These are phyloP conservation scores for Neodiprion pinetum DNA, from an alignment of 1,140 invertebrate genomes.

Conservation along the genomic window DNA sequence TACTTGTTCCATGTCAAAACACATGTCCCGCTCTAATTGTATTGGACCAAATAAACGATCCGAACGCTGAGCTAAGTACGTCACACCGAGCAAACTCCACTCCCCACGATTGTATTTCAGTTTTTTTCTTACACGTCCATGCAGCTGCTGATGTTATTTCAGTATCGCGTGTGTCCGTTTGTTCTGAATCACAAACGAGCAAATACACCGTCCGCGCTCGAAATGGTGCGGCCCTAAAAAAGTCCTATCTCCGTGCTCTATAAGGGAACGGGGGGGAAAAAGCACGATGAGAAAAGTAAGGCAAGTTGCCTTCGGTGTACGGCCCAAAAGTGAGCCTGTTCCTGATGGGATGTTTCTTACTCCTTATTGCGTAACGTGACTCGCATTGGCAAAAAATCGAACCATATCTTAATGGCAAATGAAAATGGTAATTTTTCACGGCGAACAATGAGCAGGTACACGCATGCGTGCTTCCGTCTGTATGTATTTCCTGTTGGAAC, in stretches of 20 bases:
- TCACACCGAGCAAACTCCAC: too few relatives aligned
- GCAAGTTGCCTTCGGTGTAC: too few relatives aligned
- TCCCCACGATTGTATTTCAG: neutral
- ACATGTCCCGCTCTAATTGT: neutral
- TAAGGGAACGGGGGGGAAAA: too few relatives aligned
- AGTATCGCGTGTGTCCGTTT: neutral
- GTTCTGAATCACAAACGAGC: neutral
- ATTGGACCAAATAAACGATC: neutral
- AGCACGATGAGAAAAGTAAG: too few relatives aligned
- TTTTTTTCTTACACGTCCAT: neutral
- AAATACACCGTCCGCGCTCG: neutral
- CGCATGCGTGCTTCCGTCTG: too few relatives aligned
- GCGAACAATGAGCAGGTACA: neutral
- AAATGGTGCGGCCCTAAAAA: too few relatives aligned
- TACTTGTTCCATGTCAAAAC: neutral
- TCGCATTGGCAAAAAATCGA: too few relatives aligned
- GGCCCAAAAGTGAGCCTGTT: too few relatives aligned
- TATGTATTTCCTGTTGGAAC: neutral
- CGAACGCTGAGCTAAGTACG: neutral
- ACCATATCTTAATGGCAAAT: neutral
- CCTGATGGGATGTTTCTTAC: too few relatives aligned
- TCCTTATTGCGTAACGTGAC: too few relatives aligned
- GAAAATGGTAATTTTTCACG: constrained; percentile 1
- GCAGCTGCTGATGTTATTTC: neutral
- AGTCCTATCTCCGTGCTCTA: too few relatives aligned